These are phyloP conservation scores for Nilaparvata lugens DNA, from an alignment of 1,140 invertebrate species.

Conservation along the genomic window DNA sequence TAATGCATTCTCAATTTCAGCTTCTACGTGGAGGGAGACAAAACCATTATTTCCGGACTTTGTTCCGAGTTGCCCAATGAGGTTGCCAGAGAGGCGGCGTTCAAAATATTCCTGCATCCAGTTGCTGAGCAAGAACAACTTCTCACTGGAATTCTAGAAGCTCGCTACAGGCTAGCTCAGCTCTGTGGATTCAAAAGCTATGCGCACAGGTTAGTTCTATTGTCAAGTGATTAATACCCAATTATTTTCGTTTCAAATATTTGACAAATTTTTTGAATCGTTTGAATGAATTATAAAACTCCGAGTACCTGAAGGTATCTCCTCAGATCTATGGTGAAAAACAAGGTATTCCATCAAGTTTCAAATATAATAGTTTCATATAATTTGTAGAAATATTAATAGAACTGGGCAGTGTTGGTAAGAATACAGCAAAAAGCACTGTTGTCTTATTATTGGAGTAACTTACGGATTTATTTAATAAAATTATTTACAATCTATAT, in stretches of 20 bases:
- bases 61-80: slow-evolving; percentile 74
- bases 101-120: slow-evolving; percentile 75
- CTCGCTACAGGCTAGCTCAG: slow-evolving; percentile 65
- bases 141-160: slow-evolving; percentile 58
- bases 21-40: slow-evolving; percentile 61
- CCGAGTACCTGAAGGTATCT: too few relatives aligned
- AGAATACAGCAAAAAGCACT: too few relatives aligned
- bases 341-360: too few relatives aligned
- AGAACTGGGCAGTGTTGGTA: too few relatives aligned
- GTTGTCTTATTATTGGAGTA: too few relatives aligned
- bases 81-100: slow-evolving; percentile 76
- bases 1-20: slow-evolving; percentile 39
- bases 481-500: too few relatives aligned
- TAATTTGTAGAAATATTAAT: too few relatives aligned
- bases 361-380: too few relatives aligned
- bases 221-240: neutral
- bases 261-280: too few relatives aligned
- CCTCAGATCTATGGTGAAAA: too few relatives aligned
- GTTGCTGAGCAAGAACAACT: slow-evolving; percentile 67
- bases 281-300: too few relatives aligned
- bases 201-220: slow-evolving; percentile 57
- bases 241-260: neutral
- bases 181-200: slow-evolving; percentile 83
- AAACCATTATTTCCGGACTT: slow-evolving; percentile 64
- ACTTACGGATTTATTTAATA: too few relatives aligned